A percentile compares a stretch with the other conserved stretches of the same genome.
These are phyloP conservation scores for Bombus breviceps DNA, from an alignment of 1,140 invertebrate species.

Conservation along the genomic window DNA sequence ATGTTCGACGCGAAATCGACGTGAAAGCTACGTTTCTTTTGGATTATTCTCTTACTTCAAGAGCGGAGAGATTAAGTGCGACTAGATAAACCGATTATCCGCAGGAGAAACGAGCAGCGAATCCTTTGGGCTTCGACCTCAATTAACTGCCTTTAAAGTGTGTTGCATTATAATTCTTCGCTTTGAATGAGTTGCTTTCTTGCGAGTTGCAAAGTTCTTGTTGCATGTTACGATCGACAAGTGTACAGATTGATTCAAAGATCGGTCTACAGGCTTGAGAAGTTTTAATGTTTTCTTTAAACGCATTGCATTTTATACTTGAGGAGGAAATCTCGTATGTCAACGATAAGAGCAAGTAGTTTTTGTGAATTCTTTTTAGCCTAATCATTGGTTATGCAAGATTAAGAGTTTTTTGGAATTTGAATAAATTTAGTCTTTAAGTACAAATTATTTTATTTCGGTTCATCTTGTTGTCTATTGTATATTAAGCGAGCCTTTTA, in stretches of 20 bases:
- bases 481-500: too few relatives aligned
- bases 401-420: too few relatives aligned
- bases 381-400: too few relatives aligned
- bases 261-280: neutral
- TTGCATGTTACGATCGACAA: neutral
- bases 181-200: neutral
- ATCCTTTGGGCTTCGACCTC: neutral
- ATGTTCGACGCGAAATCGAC: neutral
- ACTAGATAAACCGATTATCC: neutral
- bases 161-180: neutral
- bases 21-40: neutral
- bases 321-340: too few relatives aligned
- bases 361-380: too few relatives aligned
- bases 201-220: neutral
- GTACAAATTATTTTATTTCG: too few relatives aligned
- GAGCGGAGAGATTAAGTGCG: neutral
- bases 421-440: too few relatives aligned
- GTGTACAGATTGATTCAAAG: too few relatives aligned
- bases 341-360: too few relatives aligned
- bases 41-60: neutral
- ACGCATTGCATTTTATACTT: too few relatives aligned
- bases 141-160: neutral
- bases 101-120: neutral
- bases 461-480: too few relatives aligned
- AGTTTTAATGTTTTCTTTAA: neutral